Evolutionary conservation across 2,113 vertebrate species (phyloP).

Genomic region (Marcusenius ussheri): DNA sequence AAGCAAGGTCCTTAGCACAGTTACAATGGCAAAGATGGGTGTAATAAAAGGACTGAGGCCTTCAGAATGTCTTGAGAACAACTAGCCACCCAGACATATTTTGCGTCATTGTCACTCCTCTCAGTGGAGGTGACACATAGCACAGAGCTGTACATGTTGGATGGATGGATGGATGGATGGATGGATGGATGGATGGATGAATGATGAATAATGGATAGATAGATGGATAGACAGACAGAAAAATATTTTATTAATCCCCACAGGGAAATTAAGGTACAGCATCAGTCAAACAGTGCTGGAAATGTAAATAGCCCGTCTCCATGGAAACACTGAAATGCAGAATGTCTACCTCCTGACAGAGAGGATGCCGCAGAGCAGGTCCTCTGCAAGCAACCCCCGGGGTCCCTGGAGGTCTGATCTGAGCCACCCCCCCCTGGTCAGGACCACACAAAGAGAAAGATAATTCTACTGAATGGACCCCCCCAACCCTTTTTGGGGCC

Average conservation of each 20-base stretch:
- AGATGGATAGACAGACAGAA: too few relatives aligned
- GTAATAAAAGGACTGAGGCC: not conserved
- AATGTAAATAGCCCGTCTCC: not conserved
- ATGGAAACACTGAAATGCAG: not conserved
- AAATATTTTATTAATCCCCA: not conserved
- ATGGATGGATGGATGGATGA: not conserved
- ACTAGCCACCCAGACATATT: not conserved
- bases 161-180: not conserved
- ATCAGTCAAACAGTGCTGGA: not conserved
- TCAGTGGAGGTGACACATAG: not conserved
- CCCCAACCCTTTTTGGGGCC: too few relatives aligned
- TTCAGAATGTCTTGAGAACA: not conserved
- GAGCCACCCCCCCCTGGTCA: not conserved
- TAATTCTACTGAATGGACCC: too few relatives aligned
- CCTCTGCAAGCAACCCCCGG: constrained; percentile 4
- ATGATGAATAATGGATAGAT: not conserved
- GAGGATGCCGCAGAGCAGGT: not conserved
- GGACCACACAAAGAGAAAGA: too few relatives aligned
- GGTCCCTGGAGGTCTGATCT: constrained; percentile 6
- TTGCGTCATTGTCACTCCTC: not conserved
- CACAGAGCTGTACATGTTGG: not conserved
- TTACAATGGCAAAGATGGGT: not conserved
- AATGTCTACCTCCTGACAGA: constrained; percentile 3
- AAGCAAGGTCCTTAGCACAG: not conserved
- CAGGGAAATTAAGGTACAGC: not conserved